These are phyloP conservation scores for Formicarius rufipectus DNA, from an alignment of 2,113 vertebrate species.

Conservation along the genomic window DNA sequence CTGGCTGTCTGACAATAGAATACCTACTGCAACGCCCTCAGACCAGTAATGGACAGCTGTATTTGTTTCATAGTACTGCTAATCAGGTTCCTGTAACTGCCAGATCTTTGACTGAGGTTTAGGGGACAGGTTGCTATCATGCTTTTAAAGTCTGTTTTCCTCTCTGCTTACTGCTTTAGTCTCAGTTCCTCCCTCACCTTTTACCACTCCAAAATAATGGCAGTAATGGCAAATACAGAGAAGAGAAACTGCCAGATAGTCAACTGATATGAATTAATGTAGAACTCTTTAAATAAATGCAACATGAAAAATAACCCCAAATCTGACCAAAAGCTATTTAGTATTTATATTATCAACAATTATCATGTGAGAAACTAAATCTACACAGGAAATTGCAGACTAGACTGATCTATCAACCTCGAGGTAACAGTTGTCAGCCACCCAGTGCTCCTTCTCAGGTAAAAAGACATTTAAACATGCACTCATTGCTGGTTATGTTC, in stretches of 20 bases:
- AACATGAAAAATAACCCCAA: background rate
- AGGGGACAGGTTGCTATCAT: background rate
- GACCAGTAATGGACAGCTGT: background rate
- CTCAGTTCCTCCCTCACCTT: background rate
- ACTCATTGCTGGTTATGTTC: background rate
- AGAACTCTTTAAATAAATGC: background rate
- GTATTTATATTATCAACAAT: background rate
- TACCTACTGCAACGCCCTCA: background rate
- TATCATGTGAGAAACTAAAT: background rate
- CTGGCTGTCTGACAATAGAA: background rate
- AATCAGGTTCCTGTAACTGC: background rate
- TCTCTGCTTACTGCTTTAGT: background rate
- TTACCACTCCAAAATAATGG: background rate
- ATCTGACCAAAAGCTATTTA: background rate
- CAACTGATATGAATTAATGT: background rate
- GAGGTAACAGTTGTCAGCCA: background rate
- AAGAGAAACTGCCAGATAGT: background rate
- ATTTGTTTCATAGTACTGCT: background rate
- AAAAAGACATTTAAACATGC: background rate
- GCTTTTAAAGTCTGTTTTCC: background rate
- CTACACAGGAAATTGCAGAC: background rate
- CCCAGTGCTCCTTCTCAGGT: background rate
- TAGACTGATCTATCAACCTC: background rate
- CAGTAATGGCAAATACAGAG: background rate
- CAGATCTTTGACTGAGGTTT: background rate